Evolutionary conservation across 2,797 vertebrate genomes (phyloP), one percentile per base, ranked within the genome.

Genomic region (Esox masquinongy): DNA sequence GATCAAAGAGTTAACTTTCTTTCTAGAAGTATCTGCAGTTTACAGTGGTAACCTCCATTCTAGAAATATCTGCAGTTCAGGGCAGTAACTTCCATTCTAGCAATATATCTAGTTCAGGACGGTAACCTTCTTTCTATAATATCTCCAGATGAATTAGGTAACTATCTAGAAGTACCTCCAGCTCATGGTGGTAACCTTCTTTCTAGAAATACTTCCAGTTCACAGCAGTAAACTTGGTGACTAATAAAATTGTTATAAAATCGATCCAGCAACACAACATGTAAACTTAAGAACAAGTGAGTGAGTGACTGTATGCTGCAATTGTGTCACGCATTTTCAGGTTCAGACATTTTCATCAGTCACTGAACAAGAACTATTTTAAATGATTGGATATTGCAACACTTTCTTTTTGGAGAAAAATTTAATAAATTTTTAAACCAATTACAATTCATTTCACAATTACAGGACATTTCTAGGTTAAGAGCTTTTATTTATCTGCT

Each of bases 241-340:
- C n/a, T n/a, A n/a, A n/a, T n/a, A n/a, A n/a, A n/a, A n/a, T n/a
- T n/a, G n/a, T n/a, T n/a, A n/a, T n/a, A n/a, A n/a, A n/a, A n/a
- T n/a, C n/a, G 29, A 31, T 43, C 39, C 39, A 43, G 39, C 39
- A 95, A 93, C 89, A 94, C 85, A 92, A 88, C 82, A 86, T 85
- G 89, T 92, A 89, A 89, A 92, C 93, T 93, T 93, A 92, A 92
- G 91, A 93, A 94, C 92, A 89, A 89, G 85, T 91, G 91, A 92
- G 93, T 94, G n/a, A n/a, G n/a, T n/a, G n/a, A 22, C n/a, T 31
- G 29, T 31, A 92, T 94, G 94, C 94, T 93, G 90, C 93, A 93
- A 93, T 93, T 92, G 91, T 89, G 90, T 89, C 88, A 92, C 5
- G 39, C 39, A 43, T 94, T 94, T 93, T 91, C 89, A 91, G 89